These are phyloP conservation scores for Polyommatus iphigenia DNA, from an alignment of 2,888 invertebrate genomes.

Conservation along the genomic window DNA sequence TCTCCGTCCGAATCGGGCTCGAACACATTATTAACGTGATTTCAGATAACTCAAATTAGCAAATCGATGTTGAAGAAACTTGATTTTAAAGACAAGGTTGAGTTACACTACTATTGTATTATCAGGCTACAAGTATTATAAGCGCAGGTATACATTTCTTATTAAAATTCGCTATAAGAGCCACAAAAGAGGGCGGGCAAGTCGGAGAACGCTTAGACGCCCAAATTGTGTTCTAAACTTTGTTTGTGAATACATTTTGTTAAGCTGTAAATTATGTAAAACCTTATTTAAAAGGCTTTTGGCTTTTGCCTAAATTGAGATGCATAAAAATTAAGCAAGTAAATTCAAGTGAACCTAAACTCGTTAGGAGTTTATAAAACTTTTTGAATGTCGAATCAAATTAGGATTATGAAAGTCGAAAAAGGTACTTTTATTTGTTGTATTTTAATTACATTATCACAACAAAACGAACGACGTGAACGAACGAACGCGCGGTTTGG, in stretches of 20 bases:
- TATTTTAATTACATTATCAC: too few relatives aligned
- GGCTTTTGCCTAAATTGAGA: not conserved
- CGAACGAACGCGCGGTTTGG: too few relatives aligned
- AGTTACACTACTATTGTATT: too few relatives aligned
- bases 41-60: too few relatives aligned
- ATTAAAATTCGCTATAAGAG: slow-evolving; percentile 23
- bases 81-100: too few relatives aligned
- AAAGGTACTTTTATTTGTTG: too few relatives aligned
- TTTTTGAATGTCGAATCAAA: not conserved
- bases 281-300: slow-evolving; percentile 17
- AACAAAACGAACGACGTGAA: too few relatives aligned
- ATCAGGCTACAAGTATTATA: not conserved
- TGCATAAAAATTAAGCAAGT: not conserved
- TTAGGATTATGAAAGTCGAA: too few relatives aligned
- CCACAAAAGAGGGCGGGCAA: not conserved
- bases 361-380: not conserved
- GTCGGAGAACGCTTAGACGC: not conserved
- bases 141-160: slow-evolving; percentile 1
- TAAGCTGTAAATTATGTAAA: slow-evolving; percentile 20
- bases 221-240: slow-evolving; percentile 12
- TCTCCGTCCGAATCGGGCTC: too few relatives aligned
- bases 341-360: not conserved
- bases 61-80: too few relatives aligned
- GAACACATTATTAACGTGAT: too few relatives aligned
- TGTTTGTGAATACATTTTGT: slow-evolving; percentile 16